phyloP scores from a whole-genome alignment of 2,797 vertebrate genomes.

The Sebastes reedi region DNA sequence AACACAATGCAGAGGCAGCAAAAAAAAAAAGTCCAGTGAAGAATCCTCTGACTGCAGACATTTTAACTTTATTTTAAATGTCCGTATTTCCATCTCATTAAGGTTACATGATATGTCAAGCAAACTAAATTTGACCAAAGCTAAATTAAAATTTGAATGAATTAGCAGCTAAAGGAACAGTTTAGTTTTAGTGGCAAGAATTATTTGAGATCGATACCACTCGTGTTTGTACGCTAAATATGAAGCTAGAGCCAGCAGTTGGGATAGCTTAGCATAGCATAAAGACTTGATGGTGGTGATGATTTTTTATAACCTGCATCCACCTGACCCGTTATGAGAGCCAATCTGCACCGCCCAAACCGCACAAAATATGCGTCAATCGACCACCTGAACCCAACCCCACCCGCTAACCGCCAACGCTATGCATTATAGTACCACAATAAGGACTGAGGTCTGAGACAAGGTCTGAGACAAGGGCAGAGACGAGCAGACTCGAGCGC shows the following conservation, averaged over 20 bases:
- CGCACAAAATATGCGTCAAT: no score
- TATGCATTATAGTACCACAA: no score
- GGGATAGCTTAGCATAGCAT: not conserved
- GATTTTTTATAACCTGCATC: no score
- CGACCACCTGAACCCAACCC: no score
- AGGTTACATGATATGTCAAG: not conserved
- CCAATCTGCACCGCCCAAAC: no score
- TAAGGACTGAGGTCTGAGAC: no score
- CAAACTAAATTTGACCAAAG: not conserved
- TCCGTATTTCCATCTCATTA: not conserved
- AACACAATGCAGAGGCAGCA: not conserved
- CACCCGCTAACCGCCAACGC: fast-evolving
- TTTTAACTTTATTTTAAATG: not conserved
- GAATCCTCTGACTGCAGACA: not conserved
- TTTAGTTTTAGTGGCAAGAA: not conserved
- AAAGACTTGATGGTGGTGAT: not conserved
- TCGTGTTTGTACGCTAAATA: not conserved
- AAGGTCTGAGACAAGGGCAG: no score
- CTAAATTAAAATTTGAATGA: not conserved
- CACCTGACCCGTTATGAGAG: no score
- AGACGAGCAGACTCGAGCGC: no score
- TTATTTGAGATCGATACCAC: not conserved
- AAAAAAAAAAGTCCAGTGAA: not conserved
- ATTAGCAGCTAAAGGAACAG: not conserved
- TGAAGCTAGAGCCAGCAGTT: not conserved